Evolutionary conservation across 2,113 vertebrate genomes (phyloP), one percentile per base, ranked within the genome.

Genomic region (Dunckerocampus dactyliophorus): DNA sequence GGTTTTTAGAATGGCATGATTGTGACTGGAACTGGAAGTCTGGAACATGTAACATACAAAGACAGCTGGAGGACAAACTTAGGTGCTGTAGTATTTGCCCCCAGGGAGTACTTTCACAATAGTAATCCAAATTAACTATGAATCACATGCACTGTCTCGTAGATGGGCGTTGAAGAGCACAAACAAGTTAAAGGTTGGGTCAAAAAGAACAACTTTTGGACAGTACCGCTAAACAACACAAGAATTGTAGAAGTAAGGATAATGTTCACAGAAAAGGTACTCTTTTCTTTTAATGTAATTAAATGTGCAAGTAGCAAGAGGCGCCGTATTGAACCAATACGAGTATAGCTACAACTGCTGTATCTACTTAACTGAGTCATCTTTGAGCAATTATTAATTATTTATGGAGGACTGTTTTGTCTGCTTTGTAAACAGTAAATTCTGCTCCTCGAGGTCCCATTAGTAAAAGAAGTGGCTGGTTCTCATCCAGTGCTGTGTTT

Each of bases 331-430:
- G 24, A 5, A 28, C 24, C 24, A 28, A 28, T 28, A 28, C 24
- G 2, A 3, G 7, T 34, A 34, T 34, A 34, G 4, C 31, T 34
- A 79, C 75, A 77, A 70, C 83, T 74, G 84, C 66, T 67, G 86
- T 66, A 87, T 89, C 84, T 61, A 51, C 78, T 73, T 83, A 88
- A 51, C 78, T 73, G 83, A 88, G 81, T 88, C 75, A 79, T 86
- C 77, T 81, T 88, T 76, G 65, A 89, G 90, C 84, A 79, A 88
- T 81, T 79, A 87, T 80, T 76, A 47, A 59, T 88, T 89, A 85
- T 88, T 89, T 79, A 88, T 62, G 69, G 59, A 43, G 50, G 81
- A 85, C 69, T 76, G 83, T 82, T 87, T 83, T 77, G 73, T 77
- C 71, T 59, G 63, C 74, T 79, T 82, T 77, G 75, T 86, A 84